These are phyloP conservation scores for Mythimna ferrago DNA, from an alignment of 2,888 invertebrate species.

Conservation along the genomic window DNA sequence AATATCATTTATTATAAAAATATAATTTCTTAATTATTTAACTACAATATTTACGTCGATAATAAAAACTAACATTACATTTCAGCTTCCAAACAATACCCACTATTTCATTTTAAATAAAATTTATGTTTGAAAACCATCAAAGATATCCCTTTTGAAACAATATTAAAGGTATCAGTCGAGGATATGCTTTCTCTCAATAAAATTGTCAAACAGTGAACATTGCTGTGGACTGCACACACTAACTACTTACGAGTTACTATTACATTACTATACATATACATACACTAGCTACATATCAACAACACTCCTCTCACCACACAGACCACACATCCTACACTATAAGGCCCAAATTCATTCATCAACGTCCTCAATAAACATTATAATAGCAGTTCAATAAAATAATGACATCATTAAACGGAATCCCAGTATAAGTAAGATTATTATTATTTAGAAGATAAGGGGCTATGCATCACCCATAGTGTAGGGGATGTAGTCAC, in stretches of 20 bases:
- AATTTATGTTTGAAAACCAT: neutral
- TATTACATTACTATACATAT: neutral
- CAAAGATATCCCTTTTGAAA: neutral
- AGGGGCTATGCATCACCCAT: too few relatives aligned
- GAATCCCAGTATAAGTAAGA: neutral
- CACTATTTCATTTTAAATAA: neutral
- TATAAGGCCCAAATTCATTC: constrained; percentile 51
- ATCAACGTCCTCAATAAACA: constrained; percentile 9
- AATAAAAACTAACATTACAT: constrained; percentile 38
- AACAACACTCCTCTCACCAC: neutral
- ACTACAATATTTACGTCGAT: constrained; percentile 52
- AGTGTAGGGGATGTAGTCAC: too few relatives aligned
- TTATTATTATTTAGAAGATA: too few relatives aligned
- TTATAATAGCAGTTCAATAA: neutral
- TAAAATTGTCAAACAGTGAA: neutral
- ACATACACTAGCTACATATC: constrained; percentile 10
- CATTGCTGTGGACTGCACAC: constrained; percentile 15
- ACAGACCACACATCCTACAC: constrained; percentile 7
- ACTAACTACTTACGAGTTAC: constrained; percentile 36
- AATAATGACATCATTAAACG: neutral
- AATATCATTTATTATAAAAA: constrained; percentile 79
- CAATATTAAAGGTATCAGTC: neutral
- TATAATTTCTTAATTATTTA: constrained; percentile 68
- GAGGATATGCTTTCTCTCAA: neutral
- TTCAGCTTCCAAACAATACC: constrained; percentile 12